Conservation (phyloP, 2,888 invertebrate species). For the Ichneumoninae sp. region DNA sequence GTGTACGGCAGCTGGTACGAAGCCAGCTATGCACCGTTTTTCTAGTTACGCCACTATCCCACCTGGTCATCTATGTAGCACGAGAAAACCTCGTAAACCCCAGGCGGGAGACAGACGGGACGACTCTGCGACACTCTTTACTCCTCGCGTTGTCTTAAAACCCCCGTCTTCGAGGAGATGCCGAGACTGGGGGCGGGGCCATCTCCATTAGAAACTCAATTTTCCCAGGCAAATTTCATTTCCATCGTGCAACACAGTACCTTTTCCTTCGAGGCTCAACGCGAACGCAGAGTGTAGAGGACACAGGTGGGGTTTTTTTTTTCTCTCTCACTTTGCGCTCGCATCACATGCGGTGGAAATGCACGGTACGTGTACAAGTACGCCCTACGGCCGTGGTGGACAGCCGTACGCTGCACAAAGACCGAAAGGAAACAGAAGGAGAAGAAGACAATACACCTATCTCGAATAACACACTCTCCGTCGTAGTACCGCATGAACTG, state of each 20-base stretch:
- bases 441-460: slow-evolving; percentile 34
- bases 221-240: slow-evolving; percentile 66
- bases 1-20: neutral
- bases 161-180: slow-evolving; percentile 49
- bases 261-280: slow-evolving; percentile 33
- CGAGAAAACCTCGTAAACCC: slow-evolving; percentile 20
- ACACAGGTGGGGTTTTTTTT: neutral
- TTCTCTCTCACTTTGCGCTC: slow-evolving; percentile 7
- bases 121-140: slow-evolving; percentile 29
- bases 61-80: neutral
- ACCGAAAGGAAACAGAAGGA: slow-evolving; percentile 20
- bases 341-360: slow-evolving; percentile 9
- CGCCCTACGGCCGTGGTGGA: neutral
- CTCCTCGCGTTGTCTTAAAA: slow-evolving; percentile 51
- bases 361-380: neutral
- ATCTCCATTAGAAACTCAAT: slow-evolving; percentile 68
- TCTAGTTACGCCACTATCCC: neutral
- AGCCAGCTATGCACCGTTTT: neutral
- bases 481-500: slow-evolving; percentile 54
- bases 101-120: slow-evolving; percentile 23
- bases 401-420: slow-evolving; percentile 10
- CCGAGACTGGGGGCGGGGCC: neutral
- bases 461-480: slow-evolving; percentile 20
- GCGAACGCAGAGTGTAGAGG: neutral
- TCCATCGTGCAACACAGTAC: slow-evolving; percentile 54